Evolutionary conservation across 2,797 vertebrate genomes (phyloP).

Genomic region (Poeciliopsis turneri): DNA sequence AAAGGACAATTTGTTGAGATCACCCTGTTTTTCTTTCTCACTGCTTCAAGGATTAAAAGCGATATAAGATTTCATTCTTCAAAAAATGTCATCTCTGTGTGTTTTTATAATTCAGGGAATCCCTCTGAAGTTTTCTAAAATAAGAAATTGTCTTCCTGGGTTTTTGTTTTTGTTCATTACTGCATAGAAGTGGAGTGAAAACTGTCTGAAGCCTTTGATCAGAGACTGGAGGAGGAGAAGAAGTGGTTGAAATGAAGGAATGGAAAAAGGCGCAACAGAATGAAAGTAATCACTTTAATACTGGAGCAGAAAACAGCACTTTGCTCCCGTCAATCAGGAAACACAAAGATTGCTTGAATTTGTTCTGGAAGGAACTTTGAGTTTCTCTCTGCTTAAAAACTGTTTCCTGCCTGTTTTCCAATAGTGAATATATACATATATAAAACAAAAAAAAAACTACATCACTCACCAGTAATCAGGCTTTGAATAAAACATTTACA

Average conservation of each 20-base stretch:
- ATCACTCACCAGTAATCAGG: background rate
- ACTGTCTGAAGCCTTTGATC: constrained; percentile 39
- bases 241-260: constrained; percentile 19
- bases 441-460: background rate
- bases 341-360: background rate
- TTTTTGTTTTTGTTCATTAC: constrained; percentile 24
- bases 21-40: constrained; percentile 37
- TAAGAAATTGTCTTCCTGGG: constrained; percentile 20
- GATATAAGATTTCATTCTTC: constrained; percentile 32
- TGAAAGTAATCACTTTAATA: constrained; percentile 33
- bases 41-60: constrained; percentile 33
- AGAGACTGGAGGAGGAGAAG: constrained; percentile 14
- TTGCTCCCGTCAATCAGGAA: background rate
- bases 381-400: background rate
- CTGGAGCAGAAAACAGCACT: background rate
- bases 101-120: constrained; percentile 20
- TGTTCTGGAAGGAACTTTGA: background rate
- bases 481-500: background rate
- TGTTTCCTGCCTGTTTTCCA: background rate
- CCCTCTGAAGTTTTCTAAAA: constrained; percentile 34
- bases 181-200: constrained; percentile 37
- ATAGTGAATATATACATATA: background rate
- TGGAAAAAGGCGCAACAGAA: constrained; percentile 12
- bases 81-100: constrained; percentile 8
- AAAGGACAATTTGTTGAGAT: constrained; percentile 55